A percentile compares a stretch with the other conserved stretches of the same genome.
phyloP scores from a whole-genome alignment of 2,888 invertebrate species.

The Phymatocera aterrima region DNA sequence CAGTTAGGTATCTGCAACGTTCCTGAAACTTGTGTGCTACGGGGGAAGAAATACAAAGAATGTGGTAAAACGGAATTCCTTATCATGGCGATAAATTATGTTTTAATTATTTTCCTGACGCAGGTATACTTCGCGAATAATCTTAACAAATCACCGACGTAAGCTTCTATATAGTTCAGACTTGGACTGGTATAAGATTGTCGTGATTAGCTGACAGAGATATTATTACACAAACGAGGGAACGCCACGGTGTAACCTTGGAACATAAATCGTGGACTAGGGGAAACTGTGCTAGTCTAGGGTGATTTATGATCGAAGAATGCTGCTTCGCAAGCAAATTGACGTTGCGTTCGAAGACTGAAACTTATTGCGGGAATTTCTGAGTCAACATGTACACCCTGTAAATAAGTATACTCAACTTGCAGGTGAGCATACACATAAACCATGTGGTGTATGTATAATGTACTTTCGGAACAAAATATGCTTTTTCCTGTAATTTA shows the following conservation, averaged over 20 bases:
- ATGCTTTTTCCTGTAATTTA: slow-evolving; percentile 12
- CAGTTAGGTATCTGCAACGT: no score
- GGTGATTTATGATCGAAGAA: slow-evolving; percentile 38
- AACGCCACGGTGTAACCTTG: slow-evolving; percentile 4
- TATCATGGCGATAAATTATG: not conserved
- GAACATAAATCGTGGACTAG: slow-evolving; percentile 23
- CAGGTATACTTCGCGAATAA: not conserved
- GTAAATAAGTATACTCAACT: not conserved
- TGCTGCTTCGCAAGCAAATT: slow-evolving; percentile 36
- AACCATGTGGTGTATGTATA: not conserved
- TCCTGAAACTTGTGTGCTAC: no score
- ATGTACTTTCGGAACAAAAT: not conserved
- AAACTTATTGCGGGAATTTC: slow-evolving; percentile 17
- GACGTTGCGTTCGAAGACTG: slow-evolving; percentile 35
- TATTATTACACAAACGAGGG: slow-evolving; percentile 24
- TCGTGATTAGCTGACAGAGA: not conserved
- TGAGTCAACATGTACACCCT: slow-evolving; percentile 28
- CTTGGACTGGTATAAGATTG: not conserved
- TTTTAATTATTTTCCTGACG: not conserved
- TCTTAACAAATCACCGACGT: not conserved
- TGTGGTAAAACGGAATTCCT: no score
- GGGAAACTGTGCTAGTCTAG: slow-evolving; percentile 34
- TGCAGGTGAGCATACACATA: slow-evolving; percentile 8
- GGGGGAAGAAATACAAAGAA: no score
- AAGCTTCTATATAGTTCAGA: not conserved